phyloP scores from a whole-genome alignment of 2,797 vertebrate genomes.

The Rhabdomys pumilio region DNA sequence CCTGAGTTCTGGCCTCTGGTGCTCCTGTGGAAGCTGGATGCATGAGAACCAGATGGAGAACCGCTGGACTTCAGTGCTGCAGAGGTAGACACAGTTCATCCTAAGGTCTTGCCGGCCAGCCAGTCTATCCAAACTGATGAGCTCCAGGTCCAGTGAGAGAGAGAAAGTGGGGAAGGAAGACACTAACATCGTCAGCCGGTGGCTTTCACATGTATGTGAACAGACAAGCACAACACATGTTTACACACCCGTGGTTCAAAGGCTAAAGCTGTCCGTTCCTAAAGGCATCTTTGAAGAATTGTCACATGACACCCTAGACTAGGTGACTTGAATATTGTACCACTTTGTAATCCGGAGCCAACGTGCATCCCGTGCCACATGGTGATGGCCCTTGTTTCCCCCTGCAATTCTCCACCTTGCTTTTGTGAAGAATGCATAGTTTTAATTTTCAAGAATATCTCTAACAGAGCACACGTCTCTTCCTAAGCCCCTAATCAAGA shows the following conservation, averaged over 20 bases:
- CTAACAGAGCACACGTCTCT: not conserved
- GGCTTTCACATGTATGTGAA: not conserved
- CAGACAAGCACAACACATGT: not conserved
- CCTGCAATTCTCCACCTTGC: not conserved
- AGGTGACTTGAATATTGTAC: not conserved
- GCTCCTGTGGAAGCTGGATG: not conserved
- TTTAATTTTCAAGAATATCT: not conserved
- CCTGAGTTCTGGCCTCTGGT: not conserved
- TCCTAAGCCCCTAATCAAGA: not conserved
- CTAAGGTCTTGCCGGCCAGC: not conserved
- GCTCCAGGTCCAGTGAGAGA: not conserved
- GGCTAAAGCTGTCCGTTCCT: not conserved
- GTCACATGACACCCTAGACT: not conserved
- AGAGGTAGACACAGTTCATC: not conserved
- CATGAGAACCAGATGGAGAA: not conserved
- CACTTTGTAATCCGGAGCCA: not conserved
- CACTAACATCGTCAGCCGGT: not conserved
- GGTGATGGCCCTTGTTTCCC: not conserved
- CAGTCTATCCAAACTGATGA: not conserved
- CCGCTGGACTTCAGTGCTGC: rapidly evolving
- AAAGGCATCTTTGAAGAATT: not conserved
- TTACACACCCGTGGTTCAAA: not conserved
- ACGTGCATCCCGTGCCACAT: not conserved
- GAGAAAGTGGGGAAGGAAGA: not conserved
- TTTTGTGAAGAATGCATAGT: not conserved